Conservation (phyloP, 2,113 vertebrate genomes). For the Forbesichthys agassizii region DNA sequence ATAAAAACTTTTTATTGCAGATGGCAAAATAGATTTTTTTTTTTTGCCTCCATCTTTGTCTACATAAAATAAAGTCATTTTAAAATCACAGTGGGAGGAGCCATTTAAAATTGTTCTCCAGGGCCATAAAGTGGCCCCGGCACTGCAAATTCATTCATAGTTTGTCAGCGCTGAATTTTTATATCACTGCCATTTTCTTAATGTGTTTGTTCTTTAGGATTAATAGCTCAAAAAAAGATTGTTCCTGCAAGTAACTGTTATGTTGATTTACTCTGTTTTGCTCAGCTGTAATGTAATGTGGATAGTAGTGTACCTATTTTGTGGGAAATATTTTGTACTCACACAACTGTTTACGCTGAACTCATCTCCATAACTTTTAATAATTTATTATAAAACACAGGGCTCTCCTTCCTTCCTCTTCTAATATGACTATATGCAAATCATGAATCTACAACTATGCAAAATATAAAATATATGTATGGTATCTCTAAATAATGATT, state of each 20-base stretch:
- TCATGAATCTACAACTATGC: background rate
- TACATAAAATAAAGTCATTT: constrained; percentile 63
- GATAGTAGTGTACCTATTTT: constrained; percentile 8
- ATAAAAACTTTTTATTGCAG: constrained; percentile 68
- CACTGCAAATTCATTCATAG: constrained; percentile 29
- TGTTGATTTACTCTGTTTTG: constrained; percentile 30
- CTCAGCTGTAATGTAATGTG: background rate
- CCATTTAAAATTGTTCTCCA: constrained; percentile 57
- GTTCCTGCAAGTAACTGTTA: background rate
- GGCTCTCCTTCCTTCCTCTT: background rate
- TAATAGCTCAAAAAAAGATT: too few species aligned
- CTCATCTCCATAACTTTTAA: constrained; percentile 1
- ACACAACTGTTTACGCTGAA: background rate
- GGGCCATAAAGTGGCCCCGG: constrained; percentile 47
- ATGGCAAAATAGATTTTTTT: constrained; percentile 63
- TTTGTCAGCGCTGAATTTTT: constrained; percentile 34
- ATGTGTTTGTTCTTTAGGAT: constrained; percentile 51
- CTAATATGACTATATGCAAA: background rate
- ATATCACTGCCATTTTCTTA: constrained; percentile 38
- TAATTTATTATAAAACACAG: constrained; percentile 3
- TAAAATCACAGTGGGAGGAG: constrained; percentile 67
- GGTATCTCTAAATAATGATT: constrained; percentile 12
- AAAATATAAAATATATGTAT: background rate
- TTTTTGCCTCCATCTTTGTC: constrained; percentile 47
- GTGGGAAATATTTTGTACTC: background rate